Conservation (phyloP, 2,888 invertebrate genomes). For the Alloplasta piceator region DNA sequence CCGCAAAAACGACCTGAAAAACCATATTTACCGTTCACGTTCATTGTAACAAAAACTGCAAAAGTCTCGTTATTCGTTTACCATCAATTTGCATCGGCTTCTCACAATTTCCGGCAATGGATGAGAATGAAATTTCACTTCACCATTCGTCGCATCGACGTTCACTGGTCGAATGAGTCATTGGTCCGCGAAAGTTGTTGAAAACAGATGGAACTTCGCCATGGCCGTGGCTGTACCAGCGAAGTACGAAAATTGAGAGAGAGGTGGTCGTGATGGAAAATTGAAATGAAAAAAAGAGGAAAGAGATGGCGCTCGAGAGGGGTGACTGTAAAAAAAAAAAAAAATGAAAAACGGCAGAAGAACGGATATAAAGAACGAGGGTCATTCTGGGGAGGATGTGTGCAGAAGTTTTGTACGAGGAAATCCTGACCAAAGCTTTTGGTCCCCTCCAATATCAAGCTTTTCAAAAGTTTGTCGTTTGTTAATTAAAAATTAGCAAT, state of each 20-base stretch:
- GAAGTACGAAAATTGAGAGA: conserved; percentile 28
- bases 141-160: background rate
- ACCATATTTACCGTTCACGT: too few relatives aligned
- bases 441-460: too few relatives aligned
- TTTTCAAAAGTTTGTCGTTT: too few relatives aligned
- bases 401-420: background rate
- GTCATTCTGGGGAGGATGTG: background rate
- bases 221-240: background rate
- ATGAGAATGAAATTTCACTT: conserved; percentile 10
- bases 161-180: background rate
- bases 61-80: background rate
- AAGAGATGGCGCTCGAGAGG: conserved; percentile 2
- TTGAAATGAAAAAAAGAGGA: conserved; percentile 14
- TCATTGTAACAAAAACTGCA: too few relatives aligned
- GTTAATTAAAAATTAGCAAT: too few relatives aligned
- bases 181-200: background rate
- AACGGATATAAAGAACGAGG: conserved; percentile 19
- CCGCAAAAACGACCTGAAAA: too few relatives aligned
- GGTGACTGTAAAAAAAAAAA: conserved; percentile 37
- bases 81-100: background rate
- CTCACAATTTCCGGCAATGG: background rate
- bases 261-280: conserved; percentile 43
- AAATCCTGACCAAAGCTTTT: too few relatives aligned
- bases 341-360: conserved; percentile 25
- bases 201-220: background rate